Evolutionary conservation across 2,888 invertebrate genomes (phyloP), one percentile per base, ranked within the genome.

Genomic region (Ectemnius lituratus): DNA sequence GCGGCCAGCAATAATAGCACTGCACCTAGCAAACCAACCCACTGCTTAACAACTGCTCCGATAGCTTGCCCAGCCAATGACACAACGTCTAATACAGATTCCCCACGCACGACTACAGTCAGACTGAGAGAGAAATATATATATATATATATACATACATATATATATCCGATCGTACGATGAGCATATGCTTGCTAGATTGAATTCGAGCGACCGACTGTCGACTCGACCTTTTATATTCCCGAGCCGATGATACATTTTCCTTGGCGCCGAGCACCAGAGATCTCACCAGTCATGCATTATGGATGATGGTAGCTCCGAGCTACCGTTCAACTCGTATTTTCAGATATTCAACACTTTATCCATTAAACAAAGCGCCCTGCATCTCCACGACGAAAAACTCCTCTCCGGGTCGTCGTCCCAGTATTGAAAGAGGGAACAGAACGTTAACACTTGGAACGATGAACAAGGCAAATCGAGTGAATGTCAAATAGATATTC

Each of bases 221-320:
- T 58, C 67, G 14, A 61, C 67, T 62, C 6, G 49, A 61, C 68
- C 66, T 71, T 79, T 75, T 74, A 79, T 79, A 76, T 76, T 79
- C 80, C 63, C 72, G 45, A 62, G 73, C 62, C 78, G 74, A 79
- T 79, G 70, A 79, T 79, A 37, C 37, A 79, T 78, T 79, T 52
- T 79, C 71, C 57, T 23, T 37, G 66, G 67, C 52, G 77, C 72
- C 63, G 70, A 70, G 62, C 70, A 68, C 67, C 37, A 1, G 70
- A 66, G 77, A 77, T 76, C 74, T 60, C 67, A 71, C 70, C 73
- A 70, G 78, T 2, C 11, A 46, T 62, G 61, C 46, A 62, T 62
- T 46, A 62, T 62, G 46, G 45, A 62, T 62, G 60, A n/a, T 27
- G n/a, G 5, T 27, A 37, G 1, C 52, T 14, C 52, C 37, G 37